Evolutionary conservation across 2,888 invertebrate species (phyloP).

Genomic region (Psylliodes chrysocephalus): DNA sequence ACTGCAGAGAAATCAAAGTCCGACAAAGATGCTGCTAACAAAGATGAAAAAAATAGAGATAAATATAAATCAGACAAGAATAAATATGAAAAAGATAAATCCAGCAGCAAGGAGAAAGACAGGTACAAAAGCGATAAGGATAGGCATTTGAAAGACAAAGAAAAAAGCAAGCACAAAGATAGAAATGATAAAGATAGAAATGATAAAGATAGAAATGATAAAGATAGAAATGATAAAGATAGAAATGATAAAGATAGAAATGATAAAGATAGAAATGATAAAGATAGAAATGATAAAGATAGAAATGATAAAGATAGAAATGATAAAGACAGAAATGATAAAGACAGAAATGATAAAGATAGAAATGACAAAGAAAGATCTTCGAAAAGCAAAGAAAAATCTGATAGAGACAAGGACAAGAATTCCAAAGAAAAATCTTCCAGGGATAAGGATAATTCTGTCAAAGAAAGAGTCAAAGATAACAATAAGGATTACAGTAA

Average conservation of each 20-base stretch:
- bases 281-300: constrained; percentile 20
- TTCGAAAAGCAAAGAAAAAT: constrained; percentile 48
- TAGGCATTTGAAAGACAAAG: constrained; percentile 2
- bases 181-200: constrained; percentile 47
- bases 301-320: constrained; percentile 5
- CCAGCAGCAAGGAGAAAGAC: constrained; percentile 4
- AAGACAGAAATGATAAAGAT: constrained; percentile 49
- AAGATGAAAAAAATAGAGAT: constrained; percentile 30
- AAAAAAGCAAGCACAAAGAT: constrained; percentile 37
- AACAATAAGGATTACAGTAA: constrained; percentile 25
- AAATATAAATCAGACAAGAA: constrained; percentile 43
- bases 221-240: no score
- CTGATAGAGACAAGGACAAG: constrained; percentile 36
- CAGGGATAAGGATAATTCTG: constrained; percentile 19
- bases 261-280: constrained; percentile 17
- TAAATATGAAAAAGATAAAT: constrained; percentile 37
- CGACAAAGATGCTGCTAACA: neutral
- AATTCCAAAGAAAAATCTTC: constrained; percentile 18
- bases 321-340: constrained; percentile 30
- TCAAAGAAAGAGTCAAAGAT: constrained; percentile 15
- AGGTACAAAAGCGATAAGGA: constrained; percentile 49
- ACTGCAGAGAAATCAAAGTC: constrained; percentile 32
- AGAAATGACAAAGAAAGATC: constrained; percentile 21
- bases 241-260: constrained; percentile 31
- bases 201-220: neutral